phyloP scores from a whole-genome alignment of 2,797 vertebrate genomes.

The Gymnocypris eckloni region DNA sequence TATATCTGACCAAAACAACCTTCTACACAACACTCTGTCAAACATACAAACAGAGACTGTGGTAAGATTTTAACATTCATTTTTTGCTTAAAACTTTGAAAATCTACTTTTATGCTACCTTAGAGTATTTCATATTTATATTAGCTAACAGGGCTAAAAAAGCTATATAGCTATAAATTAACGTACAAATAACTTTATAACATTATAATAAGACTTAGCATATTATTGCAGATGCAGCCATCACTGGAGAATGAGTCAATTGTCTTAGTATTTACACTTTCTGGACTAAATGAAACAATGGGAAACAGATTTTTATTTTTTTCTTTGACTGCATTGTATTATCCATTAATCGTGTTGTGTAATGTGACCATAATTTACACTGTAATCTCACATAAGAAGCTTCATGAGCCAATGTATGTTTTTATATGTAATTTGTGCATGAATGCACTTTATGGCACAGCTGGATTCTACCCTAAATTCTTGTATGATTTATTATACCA shows the following conservation, averaged over 20 bases:
- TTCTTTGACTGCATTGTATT: conserved; percentile 39
- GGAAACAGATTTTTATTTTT: conserved; percentile 47
- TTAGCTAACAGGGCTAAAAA: too few species aligned
- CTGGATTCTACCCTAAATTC: conserved; percentile 59
- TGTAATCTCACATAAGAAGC: conserved; percentile 36
- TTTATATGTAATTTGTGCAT: conserved; percentile 59
- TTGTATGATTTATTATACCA: conserved; percentile 53
- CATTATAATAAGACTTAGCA: background rate
- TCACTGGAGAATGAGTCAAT: background rate
- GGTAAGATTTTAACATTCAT: conserved; percentile 1
- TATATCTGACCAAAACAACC: background rate
- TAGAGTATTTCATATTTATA: too few species aligned
- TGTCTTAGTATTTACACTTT: background rate
- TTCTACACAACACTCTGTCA: background rate
- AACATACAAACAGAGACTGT: background rate
- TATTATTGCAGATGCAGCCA: background rate
- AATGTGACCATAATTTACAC: conserved; percentile 36
- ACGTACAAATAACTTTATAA: too few species aligned
- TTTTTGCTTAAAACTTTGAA: background rate
- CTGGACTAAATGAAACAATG: background rate
- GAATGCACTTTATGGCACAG: conserved; percentile 51
- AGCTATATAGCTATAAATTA: too few species aligned
- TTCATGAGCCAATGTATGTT: conserved; percentile 63
- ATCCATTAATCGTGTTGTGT: conserved; percentile 47
- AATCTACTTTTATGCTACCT: background rate